These are phyloP conservation scores for Nicator chloris DNA, from an alignment of 2,113 vertebrate genomes.

Conservation along the genomic window DNA sequence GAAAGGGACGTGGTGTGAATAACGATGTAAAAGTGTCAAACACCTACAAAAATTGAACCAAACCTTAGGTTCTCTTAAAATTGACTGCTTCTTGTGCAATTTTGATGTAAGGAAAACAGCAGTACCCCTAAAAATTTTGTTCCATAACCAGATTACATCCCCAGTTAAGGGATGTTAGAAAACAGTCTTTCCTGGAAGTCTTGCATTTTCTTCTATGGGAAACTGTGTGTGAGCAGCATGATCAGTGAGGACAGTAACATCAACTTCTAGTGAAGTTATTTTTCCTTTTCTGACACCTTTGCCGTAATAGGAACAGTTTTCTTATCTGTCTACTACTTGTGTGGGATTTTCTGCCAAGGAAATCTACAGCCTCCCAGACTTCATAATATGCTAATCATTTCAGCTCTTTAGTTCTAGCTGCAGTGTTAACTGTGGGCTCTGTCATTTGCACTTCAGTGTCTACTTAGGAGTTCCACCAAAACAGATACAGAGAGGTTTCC, in stretches of 20 bases:
- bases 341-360: neutral
- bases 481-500: neutral
- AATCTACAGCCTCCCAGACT: neutral
- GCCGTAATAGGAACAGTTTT: neutral
- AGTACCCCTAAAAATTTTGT: neutral
- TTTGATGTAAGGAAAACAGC: neutral
- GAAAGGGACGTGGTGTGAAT: neutral
- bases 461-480: neutral
- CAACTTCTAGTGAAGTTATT: neutral
- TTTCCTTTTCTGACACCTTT: conserved; percentile 39
- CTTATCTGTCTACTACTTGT: conserved; percentile 14
- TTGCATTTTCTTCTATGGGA: neutral
- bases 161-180: neutral
- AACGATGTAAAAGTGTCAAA: neutral
- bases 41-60: neutral
- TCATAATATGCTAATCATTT: neutral
- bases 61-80: neutral
- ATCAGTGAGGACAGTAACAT: neutral
- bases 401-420: neutral
- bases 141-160: conserved; percentile 9
- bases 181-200: neutral
- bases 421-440: neutral
- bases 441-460: neutral
- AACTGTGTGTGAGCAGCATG: neutral
- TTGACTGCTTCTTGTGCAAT: neutral